phyloP scores from a whole-genome alignment of 2,113 vertebrate species.

The Leucopsar rothschildi region DNA sequence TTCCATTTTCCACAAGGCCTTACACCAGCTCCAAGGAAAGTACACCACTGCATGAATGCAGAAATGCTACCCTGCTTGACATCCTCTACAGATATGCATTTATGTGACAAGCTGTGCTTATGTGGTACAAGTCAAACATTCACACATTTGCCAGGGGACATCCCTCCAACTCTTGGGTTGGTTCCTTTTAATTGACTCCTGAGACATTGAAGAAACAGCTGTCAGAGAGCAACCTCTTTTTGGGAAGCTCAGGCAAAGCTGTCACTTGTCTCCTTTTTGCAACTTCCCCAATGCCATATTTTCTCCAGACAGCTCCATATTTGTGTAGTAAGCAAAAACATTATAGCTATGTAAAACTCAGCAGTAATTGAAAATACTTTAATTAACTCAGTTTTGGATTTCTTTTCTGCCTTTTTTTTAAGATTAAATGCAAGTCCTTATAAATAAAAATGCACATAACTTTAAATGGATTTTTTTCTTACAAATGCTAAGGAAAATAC shows the following conservation, averaged over 20 bases:
- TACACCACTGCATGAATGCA: background rate
- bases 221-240: background rate
- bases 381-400: background rate
- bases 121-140: background rate
- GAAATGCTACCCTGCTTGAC: background rate
- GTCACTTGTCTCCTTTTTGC: background rate
- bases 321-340: background rate
- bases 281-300: background rate
- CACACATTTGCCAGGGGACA: background rate
- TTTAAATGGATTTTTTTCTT: background rate
- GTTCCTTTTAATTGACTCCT: background rate
- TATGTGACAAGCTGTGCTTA: background rate
- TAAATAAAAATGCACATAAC: background rate
- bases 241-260: background rate
- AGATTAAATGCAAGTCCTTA: background rate
- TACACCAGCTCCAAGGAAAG: background rate
- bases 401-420: background rate
- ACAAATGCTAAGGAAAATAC: background rate
- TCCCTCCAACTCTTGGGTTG: background rate
- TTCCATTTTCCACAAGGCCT: background rate
- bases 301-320: background rate
- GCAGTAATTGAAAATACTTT: background rate
- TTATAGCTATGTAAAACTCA: background rate
- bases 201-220: background rate
- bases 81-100: fast-evolving